These are phyloP conservation scores for Alosa alosa DNA, from an alignment of 2,113 vertebrate genomes.

Conservation along the genomic window DNA sequence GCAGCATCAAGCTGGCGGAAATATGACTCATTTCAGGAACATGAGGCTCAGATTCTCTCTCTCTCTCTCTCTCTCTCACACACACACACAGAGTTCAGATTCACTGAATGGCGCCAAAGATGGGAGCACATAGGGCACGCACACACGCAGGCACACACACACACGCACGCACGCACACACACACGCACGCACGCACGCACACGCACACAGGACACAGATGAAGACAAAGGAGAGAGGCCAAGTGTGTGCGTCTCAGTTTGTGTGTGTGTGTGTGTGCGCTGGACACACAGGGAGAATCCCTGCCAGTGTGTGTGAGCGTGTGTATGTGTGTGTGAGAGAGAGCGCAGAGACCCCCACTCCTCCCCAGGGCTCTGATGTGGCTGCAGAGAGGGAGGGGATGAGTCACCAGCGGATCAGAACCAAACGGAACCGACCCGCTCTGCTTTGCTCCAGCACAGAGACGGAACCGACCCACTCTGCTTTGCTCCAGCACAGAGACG, in stretches of 20 bases:
- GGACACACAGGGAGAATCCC: background rate
- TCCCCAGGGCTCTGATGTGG: background rate
- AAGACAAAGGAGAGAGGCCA: no score
- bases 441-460: no score
- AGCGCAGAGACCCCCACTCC: background rate
- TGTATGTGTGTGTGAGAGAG: background rate
- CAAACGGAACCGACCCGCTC: background rate
- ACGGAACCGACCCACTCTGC: no score
- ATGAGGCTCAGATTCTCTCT: slow-evolving; percentile 68
- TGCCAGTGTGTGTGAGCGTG: background rate
- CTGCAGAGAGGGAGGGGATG: background rate
- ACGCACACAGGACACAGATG: background rate
- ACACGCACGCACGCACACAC: background rate
- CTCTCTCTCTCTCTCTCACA: slow-evolving; percentile 47
- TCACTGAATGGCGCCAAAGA: background rate
- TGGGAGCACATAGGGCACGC: background rate
- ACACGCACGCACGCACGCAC: background rate
- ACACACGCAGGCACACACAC: background rate
- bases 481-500: no score
- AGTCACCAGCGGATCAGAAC: background rate
- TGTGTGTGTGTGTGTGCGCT: background rate
- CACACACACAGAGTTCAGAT: slow-evolving; percentile 36
- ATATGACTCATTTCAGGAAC: slow-evolving; percentile 77
- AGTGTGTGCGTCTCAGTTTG: background rate
- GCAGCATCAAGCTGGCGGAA: slow-evolving; percentile 75